These are phyloP conservation scores for Petrolisthes manimaculis DNA, from an alignment of 2,888 invertebrate species.

Conservation along the genomic window DNA sequence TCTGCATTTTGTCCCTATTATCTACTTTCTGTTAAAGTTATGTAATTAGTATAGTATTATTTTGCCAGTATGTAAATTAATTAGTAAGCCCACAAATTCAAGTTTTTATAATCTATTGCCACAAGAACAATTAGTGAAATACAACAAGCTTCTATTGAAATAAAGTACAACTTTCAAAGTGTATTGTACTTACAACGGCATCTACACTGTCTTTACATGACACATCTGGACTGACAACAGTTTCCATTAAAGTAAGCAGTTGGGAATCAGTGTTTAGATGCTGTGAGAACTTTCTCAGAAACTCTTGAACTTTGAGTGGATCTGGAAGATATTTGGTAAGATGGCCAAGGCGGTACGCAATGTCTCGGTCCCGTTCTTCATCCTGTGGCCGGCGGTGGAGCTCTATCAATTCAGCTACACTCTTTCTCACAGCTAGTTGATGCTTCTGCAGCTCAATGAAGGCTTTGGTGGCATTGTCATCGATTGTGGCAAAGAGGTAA, in stretches of 20 bases:
- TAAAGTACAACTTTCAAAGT: no score
- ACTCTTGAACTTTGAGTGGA: slow-evolving; percentile 87
- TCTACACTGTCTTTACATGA: slow-evolving; percentile 95
- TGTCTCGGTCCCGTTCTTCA: slow-evolving; percentile 80
- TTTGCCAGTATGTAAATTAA: no score
- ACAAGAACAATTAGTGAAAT: no score
- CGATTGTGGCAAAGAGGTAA: slow-evolving; percentile 91
- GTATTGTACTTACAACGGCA: slow-evolving; percentile 74
- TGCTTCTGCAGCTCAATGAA: slow-evolving; percentile 93
- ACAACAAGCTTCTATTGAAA: no score
- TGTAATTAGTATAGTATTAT: no score
- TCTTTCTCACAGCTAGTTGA: slow-evolving; percentile 77
- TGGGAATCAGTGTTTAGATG: slow-evolving; percentile 82
- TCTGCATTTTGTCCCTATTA: no score
- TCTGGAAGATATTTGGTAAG: slow-evolving; percentile 89
- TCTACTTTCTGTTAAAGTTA: no score
- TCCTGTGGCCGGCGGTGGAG: slow-evolving; percentile 78
- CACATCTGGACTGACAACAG: slow-evolving; percentile 83
- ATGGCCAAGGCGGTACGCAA: slow-evolving; percentile 72
- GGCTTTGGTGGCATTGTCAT: slow-evolving; percentile 94
- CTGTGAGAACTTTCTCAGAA: slow-evolving; percentile 83
- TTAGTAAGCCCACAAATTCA: no score
- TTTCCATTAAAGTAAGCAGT: slow-evolving; percentile 83
- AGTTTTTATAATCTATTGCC: no score
- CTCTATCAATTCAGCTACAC: slow-evolving; percentile 89